phyloP scores from a whole-genome alignment of 2,888 invertebrate species.

The Bhutanitis thaidina region DNA sequence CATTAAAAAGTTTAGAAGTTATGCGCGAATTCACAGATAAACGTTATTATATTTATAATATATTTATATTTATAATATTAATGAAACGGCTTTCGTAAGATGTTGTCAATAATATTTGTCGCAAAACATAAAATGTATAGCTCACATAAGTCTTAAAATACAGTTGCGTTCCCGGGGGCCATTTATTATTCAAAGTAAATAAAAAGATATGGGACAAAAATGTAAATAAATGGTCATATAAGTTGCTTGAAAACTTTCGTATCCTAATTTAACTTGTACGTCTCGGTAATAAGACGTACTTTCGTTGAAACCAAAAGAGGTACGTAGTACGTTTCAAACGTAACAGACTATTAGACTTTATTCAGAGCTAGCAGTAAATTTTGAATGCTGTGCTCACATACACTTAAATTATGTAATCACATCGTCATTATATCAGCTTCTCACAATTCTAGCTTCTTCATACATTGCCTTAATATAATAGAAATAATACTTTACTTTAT shows the following conservation, averaged over 20 bases:
- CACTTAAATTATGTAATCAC: constrained; percentile 44
- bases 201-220: constrained; percentile 60
- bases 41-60: too few relatives aligned
- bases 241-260: constrained; percentile 29
- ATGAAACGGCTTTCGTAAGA: too few relatives aligned
- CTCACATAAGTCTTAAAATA: constrained; percentile 39
- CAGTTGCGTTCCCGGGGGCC: constrained; percentile 54
- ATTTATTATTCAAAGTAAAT: constrained; percentile 69
- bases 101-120: too few relatives aligned
- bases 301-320: constrained; percentile 23
- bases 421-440: constrained; percentile 35
- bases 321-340: constrained; percentile 30
- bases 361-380: constrained; percentile 60
- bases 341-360: constrained; percentile 53
- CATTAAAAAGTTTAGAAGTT: too few relatives aligned
- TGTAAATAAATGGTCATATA: constrained; percentile 35
- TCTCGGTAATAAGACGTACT: constrained; percentile 27
- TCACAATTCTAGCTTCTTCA: constrained; percentile 31
- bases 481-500: neutral
- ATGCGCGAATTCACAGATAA: too few relatives aligned
- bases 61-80: too few relatives aligned
- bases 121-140: too few relatives aligned
- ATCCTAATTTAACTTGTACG: constrained; percentile 28
- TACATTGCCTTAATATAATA: neutral
- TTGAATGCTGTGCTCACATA: constrained; percentile 53